phyloP scores from a whole-genome alignment of 2,888 invertebrate genomes.

The Dynastes hyllus region DNA sequence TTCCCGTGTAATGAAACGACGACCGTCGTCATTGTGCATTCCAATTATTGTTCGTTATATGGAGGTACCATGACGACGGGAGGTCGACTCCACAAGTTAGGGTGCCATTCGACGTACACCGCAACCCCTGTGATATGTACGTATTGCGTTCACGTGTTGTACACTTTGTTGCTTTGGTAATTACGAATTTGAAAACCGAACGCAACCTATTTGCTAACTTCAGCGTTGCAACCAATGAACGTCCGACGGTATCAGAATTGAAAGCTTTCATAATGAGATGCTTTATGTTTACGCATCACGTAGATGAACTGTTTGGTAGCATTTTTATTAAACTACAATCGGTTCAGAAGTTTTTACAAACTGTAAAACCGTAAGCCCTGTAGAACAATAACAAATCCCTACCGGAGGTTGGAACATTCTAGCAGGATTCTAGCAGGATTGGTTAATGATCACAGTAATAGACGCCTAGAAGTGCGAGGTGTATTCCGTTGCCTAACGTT shows the following conservation, averaged over 20 bases:
- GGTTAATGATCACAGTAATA: too few relatives aligned
- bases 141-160: slow-evolving; percentile 37
- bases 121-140: slow-evolving; percentile 31
- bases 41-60: slow-evolving; percentile 49
- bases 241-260: slow-evolving; percentile 5
- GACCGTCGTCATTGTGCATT: slow-evolving; percentile 50
- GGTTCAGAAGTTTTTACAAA: too few relatives aligned
- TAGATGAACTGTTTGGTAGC: not conserved
- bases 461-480: too few relatives aligned
- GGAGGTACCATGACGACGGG: slow-evolving; percentile 51
- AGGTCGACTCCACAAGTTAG: slow-evolving; percentile 42
- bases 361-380: too few relatives aligned
- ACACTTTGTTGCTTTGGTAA: slow-evolving; percentile 47
- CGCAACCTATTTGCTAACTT: slow-evolving; percentile 41
- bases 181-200: slow-evolving; percentile 30
- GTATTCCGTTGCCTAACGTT: too few relatives aligned
- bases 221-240: not conserved
- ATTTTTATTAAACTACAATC: too few relatives aligned
- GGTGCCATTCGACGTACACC: slow-evolving; percentile 33
- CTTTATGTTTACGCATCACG: slow-evolving; percentile 21
- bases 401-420: too few relatives aligned
- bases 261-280: slow-evolving; percentile 5
- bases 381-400: too few relatives aligned
- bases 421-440: too few relatives aligned
- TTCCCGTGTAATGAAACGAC: slow-evolving; percentile 50